phyloP scores from a whole-genome alignment of 2,113 vertebrate species.

The Pelvicachromis taeniatus region DNA sequence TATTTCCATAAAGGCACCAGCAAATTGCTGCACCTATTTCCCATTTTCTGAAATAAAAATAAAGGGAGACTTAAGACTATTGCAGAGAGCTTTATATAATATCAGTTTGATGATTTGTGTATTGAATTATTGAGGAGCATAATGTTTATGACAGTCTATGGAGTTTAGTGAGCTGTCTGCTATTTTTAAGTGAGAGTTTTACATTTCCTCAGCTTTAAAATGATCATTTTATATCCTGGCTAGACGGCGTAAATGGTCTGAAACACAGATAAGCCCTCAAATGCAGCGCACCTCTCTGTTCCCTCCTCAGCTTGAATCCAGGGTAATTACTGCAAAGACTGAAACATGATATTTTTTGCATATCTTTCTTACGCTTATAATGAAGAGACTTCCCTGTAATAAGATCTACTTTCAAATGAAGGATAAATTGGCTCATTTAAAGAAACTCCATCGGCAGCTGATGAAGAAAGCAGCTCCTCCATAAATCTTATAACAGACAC shows the following conservation, averaged over 20 bases:
- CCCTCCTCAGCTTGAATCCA: neutral
- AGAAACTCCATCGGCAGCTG: neutral
- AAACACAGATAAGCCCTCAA: neutral
- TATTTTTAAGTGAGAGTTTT: neutral
- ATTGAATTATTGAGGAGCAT: neutral
- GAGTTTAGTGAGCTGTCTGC: neutral
- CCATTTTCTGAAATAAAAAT: neutral
- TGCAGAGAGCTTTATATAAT: neutral
- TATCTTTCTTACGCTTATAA: neutral
- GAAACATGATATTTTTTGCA: slow-evolving; percentile 8
- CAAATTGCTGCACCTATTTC: neutral
- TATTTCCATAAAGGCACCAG: neutral
- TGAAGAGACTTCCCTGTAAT: neutral
- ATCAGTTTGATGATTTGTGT: neutral
- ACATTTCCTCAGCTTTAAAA: neutral
- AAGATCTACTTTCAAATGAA: neutral
- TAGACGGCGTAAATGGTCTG: neutral
- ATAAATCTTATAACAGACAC: slow-evolving; percentile 5
- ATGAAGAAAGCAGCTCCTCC: neutral
- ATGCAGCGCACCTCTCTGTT: neutral
- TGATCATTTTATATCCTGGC: neutral
- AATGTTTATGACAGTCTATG: neutral
- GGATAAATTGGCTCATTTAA: neutral
- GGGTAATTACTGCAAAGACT: slow-evolving; percentile 10
- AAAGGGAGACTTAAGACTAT: too few species aligned